These are phyloP conservation scores for Amia ocellicauda DNA, from an alignment of 2,113 vertebrate species.

Conservation along the genomic window DNA sequence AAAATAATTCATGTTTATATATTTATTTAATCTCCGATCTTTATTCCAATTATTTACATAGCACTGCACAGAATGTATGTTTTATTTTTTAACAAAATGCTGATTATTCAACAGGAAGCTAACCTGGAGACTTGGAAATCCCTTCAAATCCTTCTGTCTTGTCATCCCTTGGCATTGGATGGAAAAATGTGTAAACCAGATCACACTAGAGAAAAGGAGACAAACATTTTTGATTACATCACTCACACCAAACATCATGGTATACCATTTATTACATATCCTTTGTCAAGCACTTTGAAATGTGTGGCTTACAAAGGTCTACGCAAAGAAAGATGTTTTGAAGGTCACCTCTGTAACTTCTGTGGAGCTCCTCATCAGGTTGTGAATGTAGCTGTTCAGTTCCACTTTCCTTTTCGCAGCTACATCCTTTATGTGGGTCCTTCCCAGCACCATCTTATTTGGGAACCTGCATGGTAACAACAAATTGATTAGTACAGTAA, in stretches of 20 bases:
- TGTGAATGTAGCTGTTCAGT: constrained; percentile 91
- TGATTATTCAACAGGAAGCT: too few species aligned
- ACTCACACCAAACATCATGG: too few species aligned
- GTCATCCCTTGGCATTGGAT: constrained; percentile 90
- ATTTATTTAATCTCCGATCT: too few species aligned
- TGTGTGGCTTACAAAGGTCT: background rate
- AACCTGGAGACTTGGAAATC: constrained; percentile 73
- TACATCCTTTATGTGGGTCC: constrained; percentile 96
- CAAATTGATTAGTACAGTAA: background rate
- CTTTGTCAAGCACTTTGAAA: too few species aligned
- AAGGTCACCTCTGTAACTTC: constrained; percentile 86
- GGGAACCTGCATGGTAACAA: constrained; percentile 72
- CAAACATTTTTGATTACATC: too few species aligned
- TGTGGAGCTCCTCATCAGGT: constrained; percentile 82
- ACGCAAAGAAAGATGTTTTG: constrained; percentile 13
- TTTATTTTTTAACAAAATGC: too few species aligned
- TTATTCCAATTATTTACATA: too few species aligned
- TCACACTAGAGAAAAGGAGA: constrained; percentile 76
- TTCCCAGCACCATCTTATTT: constrained; percentile 91
- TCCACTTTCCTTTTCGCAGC: constrained; percentile 94
- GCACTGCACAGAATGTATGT: too few species aligned
- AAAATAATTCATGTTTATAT: too few species aligned
- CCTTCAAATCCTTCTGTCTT: constrained; percentile 85
- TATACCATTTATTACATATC: background rate
- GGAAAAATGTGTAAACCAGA: constrained; percentile 97